phyloP scores from a whole-genome alignment of 92 coral and sea anemone species.

The Nematostella vectensis region DNA sequence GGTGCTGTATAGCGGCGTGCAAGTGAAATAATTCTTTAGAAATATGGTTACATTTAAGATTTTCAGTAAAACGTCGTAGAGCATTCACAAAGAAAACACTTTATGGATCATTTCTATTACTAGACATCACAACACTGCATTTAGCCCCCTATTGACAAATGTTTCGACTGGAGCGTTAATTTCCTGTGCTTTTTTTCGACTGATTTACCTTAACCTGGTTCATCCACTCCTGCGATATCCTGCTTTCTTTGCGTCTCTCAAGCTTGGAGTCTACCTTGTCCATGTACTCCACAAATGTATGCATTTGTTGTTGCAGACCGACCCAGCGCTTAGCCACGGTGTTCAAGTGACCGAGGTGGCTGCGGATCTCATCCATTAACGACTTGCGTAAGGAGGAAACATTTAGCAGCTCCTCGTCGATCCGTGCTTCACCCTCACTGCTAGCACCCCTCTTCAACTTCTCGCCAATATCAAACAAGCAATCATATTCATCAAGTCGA shows the following conservation, averaged over 20 bases:
- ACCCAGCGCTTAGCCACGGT: constrained; percentile 73
- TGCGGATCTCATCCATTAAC: constrained; percentile 69
- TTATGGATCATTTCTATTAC: too few relatives aligned
- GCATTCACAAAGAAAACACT: too few relatives aligned
- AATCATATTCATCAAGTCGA: constrained; percentile 44
- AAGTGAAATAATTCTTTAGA: too few relatives aligned
- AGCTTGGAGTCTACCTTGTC: constrained; percentile 70
- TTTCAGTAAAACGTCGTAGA: too few relatives aligned
- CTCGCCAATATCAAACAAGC: constrained; percentile 62
- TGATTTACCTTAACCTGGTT: constrained; percentile 79
- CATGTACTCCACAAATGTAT: constrained; percentile 79
- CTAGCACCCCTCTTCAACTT: constrained; percentile 68
- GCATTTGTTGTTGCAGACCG: constrained; percentile 68
- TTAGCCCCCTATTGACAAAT: too few relatives aligned
- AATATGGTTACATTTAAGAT: too few relatives aligned
- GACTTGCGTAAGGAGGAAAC: constrained; percentile 63
- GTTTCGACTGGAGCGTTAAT: too few relatives aligned
- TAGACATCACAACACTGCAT: too few relatives aligned
- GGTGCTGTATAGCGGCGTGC: too few relatives aligned
- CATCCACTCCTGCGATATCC: constrained; percentile 86
- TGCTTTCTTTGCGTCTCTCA: constrained; percentile 54
- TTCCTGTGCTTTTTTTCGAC: too few relatives aligned
- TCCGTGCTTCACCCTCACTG: constrained; percentile 56
- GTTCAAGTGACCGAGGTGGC: constrained; percentile 58
- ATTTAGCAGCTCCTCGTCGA: constrained; percentile 70